Base-by-base conservation (phyloP, 2,888 invertebrate genomes). In the Gortyna flavago region DNA sequence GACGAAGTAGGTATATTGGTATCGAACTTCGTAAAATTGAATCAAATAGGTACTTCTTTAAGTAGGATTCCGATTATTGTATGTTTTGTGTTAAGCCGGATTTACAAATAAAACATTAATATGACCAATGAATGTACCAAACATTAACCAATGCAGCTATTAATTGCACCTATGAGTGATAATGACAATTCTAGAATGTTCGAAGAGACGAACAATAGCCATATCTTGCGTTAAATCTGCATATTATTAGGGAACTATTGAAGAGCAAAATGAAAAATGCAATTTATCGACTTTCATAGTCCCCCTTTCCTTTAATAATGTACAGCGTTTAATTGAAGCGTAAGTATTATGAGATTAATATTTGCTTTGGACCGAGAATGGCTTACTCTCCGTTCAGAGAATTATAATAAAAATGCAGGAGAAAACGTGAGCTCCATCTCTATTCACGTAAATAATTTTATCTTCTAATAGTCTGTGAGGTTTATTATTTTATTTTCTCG, bases 391-490 rank as follows among this genome's bases (percentile, higher is more conserved):
- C 18, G 57, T 71, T 77, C 77, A n/a, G 38, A 44, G 66, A 75
- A 79, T 76, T 76, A 70, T 54, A 74, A 80, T 86, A 78, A 80
- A 85, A 85, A 74, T 79, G 59, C 62, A 65, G 38, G 35, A 48
- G 29, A 85, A 79, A 76, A 72, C 68, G 32, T 41, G 54, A 32
- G 61, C 38, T 38, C 16, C 13, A 48, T 4, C 44, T 59, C 62
- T 81, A 68, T 80, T 62, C 67, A 57, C 1, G 57, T 72, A 72
- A 73, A 80, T 71, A 64, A 38, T 71, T 83, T 84, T 44, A 67
- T 61, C 44, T 54, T 61, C 7, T 54, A 44, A 35, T 29, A 54
- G 5, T n/a, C 35, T 48, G 13, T 38, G 13, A 16, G 25, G 32
- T 48, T 62, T 8, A 29, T n/a, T 35, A 18, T 66, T 82, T 54